Evolutionary conservation across 2,797 vertebrate genomes (phyloP).

Genomic region (Borostomias antarcticus): DNA sequence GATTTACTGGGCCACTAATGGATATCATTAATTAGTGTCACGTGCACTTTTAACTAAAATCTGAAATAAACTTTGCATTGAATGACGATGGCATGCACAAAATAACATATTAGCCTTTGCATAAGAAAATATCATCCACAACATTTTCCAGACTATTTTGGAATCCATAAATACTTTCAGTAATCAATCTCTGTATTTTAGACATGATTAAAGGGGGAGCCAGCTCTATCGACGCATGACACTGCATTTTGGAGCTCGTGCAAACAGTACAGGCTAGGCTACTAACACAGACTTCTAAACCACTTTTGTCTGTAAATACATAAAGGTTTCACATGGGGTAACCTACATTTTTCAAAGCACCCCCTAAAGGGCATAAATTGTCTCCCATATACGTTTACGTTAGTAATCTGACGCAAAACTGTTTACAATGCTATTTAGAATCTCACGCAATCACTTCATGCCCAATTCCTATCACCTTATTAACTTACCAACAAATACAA

Average conservation of each 20-base stretch:
- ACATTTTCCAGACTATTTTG: too few relatives aligned
- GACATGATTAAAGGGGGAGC: not conserved
- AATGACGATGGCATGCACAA: not conserved
- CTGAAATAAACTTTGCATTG: not conserved
- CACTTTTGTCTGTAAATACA: not conserved
- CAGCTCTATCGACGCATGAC: not conserved
- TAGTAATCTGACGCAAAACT: not conserved
- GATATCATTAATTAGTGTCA: not conserved
- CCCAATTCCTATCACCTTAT: conserved; percentile 54
- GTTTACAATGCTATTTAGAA: not conserved
- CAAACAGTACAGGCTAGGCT: not conserved
- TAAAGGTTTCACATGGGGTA: not conserved
- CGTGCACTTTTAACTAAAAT: not conserved
- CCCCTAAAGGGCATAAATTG: too few relatives aligned
- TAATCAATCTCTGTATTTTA: not conserved
- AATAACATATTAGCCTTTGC: not conserved
- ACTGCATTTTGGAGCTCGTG: conserved; percentile 3
- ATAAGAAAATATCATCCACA: conserved; percentile 9
- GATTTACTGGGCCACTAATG: not conserved
- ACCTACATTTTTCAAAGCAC: too few relatives aligned
- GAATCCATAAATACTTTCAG: not conserved
- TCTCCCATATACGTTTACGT: too few relatives aligned
- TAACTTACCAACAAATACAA: not conserved
- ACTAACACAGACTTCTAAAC: not conserved
- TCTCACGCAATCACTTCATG: not conserved